Percentiles rank a stretch among this genome's conserved stretches.
Conservation (phyloP, 2,113 vertebrate genomes). For the Dromaius novaehollandiae region DNA sequence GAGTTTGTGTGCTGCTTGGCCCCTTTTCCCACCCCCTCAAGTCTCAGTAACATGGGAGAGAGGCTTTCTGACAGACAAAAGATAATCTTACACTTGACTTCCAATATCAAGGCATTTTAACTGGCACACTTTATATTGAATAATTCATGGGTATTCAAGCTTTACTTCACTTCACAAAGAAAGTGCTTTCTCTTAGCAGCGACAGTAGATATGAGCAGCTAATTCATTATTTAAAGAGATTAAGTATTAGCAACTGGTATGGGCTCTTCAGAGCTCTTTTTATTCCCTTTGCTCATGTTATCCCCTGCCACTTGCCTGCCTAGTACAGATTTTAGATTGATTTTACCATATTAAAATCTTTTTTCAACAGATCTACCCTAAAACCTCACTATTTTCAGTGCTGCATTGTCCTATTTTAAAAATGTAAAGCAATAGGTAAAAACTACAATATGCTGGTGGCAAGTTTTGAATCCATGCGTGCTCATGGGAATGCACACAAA, state of each 20-base stretch:
- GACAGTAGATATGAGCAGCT: constrained; percentile 98
- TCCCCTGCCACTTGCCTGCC: constrained; percentile 75
- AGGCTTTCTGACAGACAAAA: constrained; percentile 95
- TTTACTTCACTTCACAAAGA: constrained; percentile 96
- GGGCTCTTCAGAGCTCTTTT: constrained; percentile 80
- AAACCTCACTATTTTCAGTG: constrained; percentile 64
- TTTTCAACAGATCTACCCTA: constrained; percentile 36
- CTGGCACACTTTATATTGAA: constrained; percentile 96
- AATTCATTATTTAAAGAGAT: constrained; percentile 99
- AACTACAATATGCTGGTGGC: neutral
- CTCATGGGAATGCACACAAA: constrained; percentile 26
- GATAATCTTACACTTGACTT: constrained; percentile 98
- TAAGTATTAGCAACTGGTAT: constrained; percentile 89
- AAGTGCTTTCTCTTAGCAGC: constrained; percentile 96
- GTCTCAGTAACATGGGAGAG: constrained; percentile 77
- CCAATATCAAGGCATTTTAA: constrained; percentile 98
- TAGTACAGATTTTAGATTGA: constrained; percentile 79
- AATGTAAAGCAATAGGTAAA: constrained; percentile 43
- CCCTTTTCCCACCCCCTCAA: constrained; percentile 49
- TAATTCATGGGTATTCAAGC: constrained; percentile 99
- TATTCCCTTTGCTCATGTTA: constrained; percentile 87
- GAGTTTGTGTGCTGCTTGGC: constrained; percentile 29
- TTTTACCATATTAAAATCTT: constrained; percentile 77
- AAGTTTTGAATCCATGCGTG: constrained; percentile 26
- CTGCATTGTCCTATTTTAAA: constrained; percentile 61